These are phyloP conservation scores for Neostethus bicornis DNA, from an alignment of 2,797 vertebrate genomes.

Conservation along the genomic window DNA sequence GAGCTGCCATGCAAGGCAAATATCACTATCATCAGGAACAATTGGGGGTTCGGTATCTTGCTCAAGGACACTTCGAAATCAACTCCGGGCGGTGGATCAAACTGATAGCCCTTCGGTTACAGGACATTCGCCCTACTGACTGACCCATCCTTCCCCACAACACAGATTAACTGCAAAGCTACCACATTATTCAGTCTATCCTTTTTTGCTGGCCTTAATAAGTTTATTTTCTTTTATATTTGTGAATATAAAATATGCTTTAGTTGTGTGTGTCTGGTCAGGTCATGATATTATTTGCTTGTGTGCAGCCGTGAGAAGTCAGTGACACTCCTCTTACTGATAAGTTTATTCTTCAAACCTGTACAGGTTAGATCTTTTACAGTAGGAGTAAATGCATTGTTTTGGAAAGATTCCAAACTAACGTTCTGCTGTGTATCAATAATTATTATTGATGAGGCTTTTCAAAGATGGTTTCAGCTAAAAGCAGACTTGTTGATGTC, in stretches of 20 bases:
- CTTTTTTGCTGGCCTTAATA: constrained; percentile 25
- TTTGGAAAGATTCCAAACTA: constrained; percentile 50
- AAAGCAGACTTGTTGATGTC: constrained; percentile 2
- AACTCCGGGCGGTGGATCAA: no score
- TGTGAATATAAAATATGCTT: constrained; percentile 29
- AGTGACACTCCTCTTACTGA: constrained; percentile 41
- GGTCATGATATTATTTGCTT: constrained; percentile 2
- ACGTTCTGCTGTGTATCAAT: constrained; percentile 35
- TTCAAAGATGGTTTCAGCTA: constrained; percentile 38
- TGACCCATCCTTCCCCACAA: no score
- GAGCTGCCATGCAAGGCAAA: no score
- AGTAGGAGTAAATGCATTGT: constrained; percentile 47
- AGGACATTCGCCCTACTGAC: no score
- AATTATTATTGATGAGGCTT: constrained; percentile 34
- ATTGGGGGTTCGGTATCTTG: no score
- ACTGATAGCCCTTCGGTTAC: no score
- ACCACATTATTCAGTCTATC: constrained; percentile 21
- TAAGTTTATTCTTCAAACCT: constrained; percentile 67
- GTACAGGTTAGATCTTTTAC: constrained; percentile 59
- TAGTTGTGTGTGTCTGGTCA: constrained; percentile 9
- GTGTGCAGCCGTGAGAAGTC: constrained; percentile 21
- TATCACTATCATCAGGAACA: no score
- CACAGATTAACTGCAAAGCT: no score
- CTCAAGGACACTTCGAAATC: no score
- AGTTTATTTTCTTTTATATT: constrained; percentile 41